These are phyloP conservation scores for Melanotaenia trifasciata DNA, from an alignment of 2,797 vertebrate species.

Conservation along the genomic window DNA sequence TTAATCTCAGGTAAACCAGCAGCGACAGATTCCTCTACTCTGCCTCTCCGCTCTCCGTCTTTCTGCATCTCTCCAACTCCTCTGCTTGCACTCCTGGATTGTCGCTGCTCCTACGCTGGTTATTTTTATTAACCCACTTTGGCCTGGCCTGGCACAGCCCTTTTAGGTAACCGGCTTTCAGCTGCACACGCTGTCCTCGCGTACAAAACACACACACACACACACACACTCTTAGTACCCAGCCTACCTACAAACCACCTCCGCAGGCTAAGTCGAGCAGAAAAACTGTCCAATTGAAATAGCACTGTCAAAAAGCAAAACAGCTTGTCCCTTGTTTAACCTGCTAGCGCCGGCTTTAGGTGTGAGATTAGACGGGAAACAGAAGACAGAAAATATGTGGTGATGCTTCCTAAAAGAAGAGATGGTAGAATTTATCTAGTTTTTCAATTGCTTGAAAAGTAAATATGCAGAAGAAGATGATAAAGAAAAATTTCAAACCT, in stretches of 20 bases:
- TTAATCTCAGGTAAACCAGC: slow-evolving; percentile 50
- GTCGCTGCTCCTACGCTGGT: slow-evolving; percentile 84
- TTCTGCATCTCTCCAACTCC: slow-evolving; percentile 71
- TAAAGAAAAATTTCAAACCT: slow-evolving; percentile 3
- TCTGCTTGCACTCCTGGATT: slow-evolving; percentile 83
- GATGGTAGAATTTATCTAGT: background rate
- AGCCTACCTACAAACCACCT: slow-evolving; percentile 78
- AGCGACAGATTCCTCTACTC: slow-evolving; percentile 59
- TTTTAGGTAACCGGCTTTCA: slow-evolving; percentile 88
- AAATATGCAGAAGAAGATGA: slow-evolving; percentile 12
- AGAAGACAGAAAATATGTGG: slow-evolving; percentile 21
- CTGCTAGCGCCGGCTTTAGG: slow-evolving; percentile 48
- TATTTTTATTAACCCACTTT: slow-evolving; percentile 89
- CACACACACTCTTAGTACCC: slow-evolving; percentile 51
- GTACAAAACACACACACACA: slow-evolving; percentile 59
- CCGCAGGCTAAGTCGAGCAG: slow-evolving; percentile 78
- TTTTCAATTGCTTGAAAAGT: background rate
- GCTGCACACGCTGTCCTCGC: slow-evolving; percentile 79
- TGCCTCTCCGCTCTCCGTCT: slow-evolving; percentile 52
- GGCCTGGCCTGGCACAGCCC: slow-evolving; percentile 82
- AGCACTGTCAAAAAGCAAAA: slow-evolving; percentile 63
- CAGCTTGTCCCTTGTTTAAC: slow-evolving; percentile 65
- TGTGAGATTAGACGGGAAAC: slow-evolving; percentile 39
- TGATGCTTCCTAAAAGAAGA: slow-evolving; percentile 18
- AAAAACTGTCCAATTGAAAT: slow-evolving; percentile 74